phyloP scores from a whole-genome alignment of 2,797 vertebrate species.

The Acanthopagrus latus region DNA sequence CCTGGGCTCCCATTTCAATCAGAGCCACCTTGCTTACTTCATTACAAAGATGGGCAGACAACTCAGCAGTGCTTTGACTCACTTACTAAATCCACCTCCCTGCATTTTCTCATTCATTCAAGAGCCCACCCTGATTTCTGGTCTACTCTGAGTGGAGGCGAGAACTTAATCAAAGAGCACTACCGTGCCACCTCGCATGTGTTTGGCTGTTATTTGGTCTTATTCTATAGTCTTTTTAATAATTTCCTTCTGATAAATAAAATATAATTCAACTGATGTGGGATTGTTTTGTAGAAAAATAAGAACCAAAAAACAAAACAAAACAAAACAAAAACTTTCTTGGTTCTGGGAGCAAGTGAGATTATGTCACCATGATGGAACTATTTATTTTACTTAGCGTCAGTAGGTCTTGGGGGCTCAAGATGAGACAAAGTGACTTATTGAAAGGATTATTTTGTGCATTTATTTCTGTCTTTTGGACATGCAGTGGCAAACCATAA shows the following conservation, averaged over 20 bases:
- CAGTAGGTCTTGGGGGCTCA: neutral
- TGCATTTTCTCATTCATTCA: constrained; percentile 53
- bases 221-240: neutral
- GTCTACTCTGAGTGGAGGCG: constrained; percentile 51
- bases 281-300: neutral
- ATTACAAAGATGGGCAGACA: constrained; percentile 69
- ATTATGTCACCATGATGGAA: neutral
- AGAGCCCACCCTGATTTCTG: constrained; percentile 55
- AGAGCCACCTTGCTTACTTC: constrained; percentile 73
- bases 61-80: constrained; percentile 50
- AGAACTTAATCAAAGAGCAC: constrained; percentile 39
- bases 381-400: neutral
- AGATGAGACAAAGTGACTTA: neutral
- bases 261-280: neutral
- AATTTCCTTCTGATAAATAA: neutral
- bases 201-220: constrained; percentile 16
- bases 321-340: neutral
- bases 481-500: constrained; percentile 3
- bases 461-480: constrained; percentile 42
- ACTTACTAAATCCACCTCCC: constrained; percentile 43
- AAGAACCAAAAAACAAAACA: no score
- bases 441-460: neutral
- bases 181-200: constrained; percentile 42
- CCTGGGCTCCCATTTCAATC: constrained; percentile 75
- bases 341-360: neutral